These are phyloP conservation scores for Acleris holmiana DNA, from an alignment of 2,888 invertebrate species.

Conservation along the genomic window DNA sequence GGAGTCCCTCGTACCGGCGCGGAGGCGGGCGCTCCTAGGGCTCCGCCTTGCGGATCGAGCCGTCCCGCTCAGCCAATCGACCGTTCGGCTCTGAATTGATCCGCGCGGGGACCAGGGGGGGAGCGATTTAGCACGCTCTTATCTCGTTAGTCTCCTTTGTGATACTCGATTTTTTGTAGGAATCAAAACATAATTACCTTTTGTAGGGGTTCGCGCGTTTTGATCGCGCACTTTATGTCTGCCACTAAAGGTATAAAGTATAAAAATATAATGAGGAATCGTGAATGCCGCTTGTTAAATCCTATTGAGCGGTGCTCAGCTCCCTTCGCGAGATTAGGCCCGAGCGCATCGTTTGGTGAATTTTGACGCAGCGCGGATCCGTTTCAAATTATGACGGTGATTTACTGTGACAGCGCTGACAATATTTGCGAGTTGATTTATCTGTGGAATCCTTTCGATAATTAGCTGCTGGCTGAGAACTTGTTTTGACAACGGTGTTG, in stretches of 20 bases:
- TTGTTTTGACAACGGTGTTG: conserved; percentile 12
- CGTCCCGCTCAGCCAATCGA: conserved; percentile 79
- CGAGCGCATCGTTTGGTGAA: conserved; percentile 57
- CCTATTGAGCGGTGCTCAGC: conserved; percentile 76
- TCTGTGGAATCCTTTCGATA: conserved; percentile 42
- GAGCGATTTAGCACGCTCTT: conserved; percentile 84
- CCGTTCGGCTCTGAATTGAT: conserved; percentile 74
- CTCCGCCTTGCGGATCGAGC: conserved; percentile 51
- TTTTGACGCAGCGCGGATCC: conserved; percentile 66
- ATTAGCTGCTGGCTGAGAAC: conserved; percentile 23
- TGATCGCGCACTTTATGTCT: conserved; percentile 81
- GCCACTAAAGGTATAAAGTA: conserved; percentile 77
- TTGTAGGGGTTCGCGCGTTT: conserved; percentile 83
- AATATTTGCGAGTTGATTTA: conserved; percentile 69
- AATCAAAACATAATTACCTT: conserved; percentile 85
- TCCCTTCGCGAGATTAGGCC: conserved; percentile 77
- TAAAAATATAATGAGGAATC: conserved; percentile 83
- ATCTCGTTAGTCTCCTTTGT: conserved; percentile 85
- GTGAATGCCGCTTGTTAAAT: conserved; percentile 83
- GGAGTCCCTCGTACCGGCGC: conserved; percentile 56
- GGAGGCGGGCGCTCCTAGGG: conserved; percentile 50
- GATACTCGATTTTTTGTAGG: conserved; percentile 81
- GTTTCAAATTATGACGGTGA: conserved; percentile 79
- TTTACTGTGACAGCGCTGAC: conserved; percentile 67
- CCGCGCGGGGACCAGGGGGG: conserved; percentile 76